Evolutionary conservation across 2,797 vertebrate species (phyloP).

Genomic region (Champsocephalus gunnari): DNA sequence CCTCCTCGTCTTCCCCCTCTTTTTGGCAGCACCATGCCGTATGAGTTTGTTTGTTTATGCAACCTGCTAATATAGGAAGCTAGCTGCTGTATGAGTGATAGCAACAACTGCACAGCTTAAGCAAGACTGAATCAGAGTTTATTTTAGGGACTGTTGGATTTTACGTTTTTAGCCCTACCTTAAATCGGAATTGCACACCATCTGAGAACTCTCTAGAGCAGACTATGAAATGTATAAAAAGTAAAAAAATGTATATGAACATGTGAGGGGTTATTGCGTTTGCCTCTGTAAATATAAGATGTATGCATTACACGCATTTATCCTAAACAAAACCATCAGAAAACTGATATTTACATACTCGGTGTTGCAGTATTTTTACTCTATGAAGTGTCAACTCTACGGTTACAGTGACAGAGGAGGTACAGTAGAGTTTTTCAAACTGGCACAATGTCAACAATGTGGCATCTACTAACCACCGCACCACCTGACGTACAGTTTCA

Average conservation of each 20-base stretch:
- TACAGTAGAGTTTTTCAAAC: not conserved
- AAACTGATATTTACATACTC: not conserved
- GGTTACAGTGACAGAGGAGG: not conserved
- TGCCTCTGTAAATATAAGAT: no score
- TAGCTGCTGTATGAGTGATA: conserved; percentile 59
- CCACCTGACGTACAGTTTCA: not conserved
- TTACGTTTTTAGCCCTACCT: conserved; percentile 37
- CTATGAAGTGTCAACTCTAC: not conserved
- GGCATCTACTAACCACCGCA: not conserved
- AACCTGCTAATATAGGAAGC: conserved; percentile 63
- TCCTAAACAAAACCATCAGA: not conserved
- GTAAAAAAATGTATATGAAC: no score
- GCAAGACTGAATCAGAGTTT: conserved; percentile 60
- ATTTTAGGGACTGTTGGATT: conserved; percentile 65
- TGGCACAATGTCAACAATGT: not conserved
- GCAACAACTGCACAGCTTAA: conserved; percentile 72
- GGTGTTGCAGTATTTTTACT: not conserved
- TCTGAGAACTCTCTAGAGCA: not conserved
- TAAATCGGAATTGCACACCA: conserved; percentile 27
- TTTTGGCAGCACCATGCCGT: conserved; percentile 23
- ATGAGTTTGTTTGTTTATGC: conserved; percentile 71
- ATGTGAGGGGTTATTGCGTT: not conserved
- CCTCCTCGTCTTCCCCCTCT: conserved; percentile 33
- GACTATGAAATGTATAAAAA: not conserved
- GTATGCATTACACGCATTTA: not conserved